Evolutionary conservation across 2,888 invertebrate genomes (phyloP).

Genomic region (Pseudolycoriella hygida): DNA sequence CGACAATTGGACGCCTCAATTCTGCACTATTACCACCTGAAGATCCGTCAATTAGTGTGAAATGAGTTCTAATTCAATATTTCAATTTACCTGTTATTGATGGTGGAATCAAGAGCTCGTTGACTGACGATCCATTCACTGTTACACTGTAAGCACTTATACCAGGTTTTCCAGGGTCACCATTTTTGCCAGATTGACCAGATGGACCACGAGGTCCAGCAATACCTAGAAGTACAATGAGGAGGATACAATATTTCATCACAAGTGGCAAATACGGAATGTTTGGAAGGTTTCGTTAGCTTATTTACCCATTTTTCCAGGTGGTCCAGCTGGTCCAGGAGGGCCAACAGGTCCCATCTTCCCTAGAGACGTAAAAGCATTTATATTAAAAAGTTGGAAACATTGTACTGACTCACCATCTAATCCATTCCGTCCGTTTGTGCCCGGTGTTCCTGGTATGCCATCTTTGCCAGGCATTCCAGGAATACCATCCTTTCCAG

Average conservation of each 20-base stretch:
- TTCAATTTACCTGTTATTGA: slow-evolving; percentile 63
- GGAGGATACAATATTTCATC: neutral
- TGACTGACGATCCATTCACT: slow-evolving; percentile 36
- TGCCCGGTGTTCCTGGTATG: slow-evolving; percentile 40
- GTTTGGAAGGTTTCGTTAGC: no score
- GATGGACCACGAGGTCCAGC: slow-evolving; percentile 52
- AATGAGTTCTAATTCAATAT: no score
- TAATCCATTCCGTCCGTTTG: slow-evolving; percentile 32
- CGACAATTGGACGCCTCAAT: slow-evolving; percentile 35
- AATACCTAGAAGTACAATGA: no score
- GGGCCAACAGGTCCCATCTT: slow-evolving; percentile 45
- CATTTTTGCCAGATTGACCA: slow-evolving; percentile 56
- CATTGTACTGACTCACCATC: no score
- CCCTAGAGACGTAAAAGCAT: neutral
- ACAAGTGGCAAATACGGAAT: no score
- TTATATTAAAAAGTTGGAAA: neutral
- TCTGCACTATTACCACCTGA: neutral
- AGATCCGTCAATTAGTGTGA: no score
- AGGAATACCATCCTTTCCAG: slow-evolving; percentile 36
- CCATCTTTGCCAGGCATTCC: slow-evolving; percentile 61
- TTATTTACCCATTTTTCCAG: slow-evolving; percentile 41
- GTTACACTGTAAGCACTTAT: slow-evolving; percentile 54
- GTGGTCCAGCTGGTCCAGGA: slow-evolving; percentile 52
- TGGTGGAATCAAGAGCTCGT: slow-evolving; percentile 66
- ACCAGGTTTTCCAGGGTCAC: slow-evolving; percentile 63